A percentile compares a stretch with the other conserved stretches of the same genome.
Evolutionary conservation across 2,888 invertebrate species (phyloP).

Genomic region (Brenthis hecate): DNA sequence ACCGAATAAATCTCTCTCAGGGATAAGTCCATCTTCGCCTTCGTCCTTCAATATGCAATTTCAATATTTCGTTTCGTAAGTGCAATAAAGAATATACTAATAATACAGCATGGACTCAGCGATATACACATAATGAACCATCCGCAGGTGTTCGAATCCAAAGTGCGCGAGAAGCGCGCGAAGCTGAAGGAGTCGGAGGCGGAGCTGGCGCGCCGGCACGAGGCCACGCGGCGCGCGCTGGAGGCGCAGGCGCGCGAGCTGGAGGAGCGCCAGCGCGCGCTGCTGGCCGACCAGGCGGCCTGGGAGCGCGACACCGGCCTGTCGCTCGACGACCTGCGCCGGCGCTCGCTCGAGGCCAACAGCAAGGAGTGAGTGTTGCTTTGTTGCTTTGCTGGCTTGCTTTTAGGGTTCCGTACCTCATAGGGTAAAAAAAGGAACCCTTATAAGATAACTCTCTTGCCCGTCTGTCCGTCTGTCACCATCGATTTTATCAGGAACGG

Average conservation of each 20-base stretch:
- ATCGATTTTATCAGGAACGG: too few species aligned
- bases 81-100: too few species aligned
- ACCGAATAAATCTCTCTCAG: too few species aligned
- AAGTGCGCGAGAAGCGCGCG: conserved; percentile 97
- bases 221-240: conserved; percentile 86
- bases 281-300: conserved; percentile 91
- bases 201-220: conserved; percentile 95
- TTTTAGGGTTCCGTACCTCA: too few species aligned
- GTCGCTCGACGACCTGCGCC: conserved; percentile 93
- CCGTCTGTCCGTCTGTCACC: too few species aligned
- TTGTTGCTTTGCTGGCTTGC: too few species aligned
- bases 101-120: too few species aligned
- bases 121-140: neutral
- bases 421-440: too few species aligned
- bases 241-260: conserved; percentile 96
- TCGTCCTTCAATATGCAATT: too few species aligned
- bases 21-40: too few species aligned
- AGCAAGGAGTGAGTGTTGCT: conserved; percentile 89
- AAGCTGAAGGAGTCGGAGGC: conserved; percentile 97
- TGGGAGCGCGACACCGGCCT: conserved; percentile 96
- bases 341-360: conserved; percentile 93
- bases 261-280: conserved; percentile 92
- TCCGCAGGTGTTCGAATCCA: conserved; percentile 94
- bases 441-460: too few species aligned
- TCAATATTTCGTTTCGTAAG: too few species aligned